These are phyloP conservation scores for Amphiduros pacificus DNA, from an alignment of 2,888 invertebrate species.

Conservation along the genomic window DNA sequence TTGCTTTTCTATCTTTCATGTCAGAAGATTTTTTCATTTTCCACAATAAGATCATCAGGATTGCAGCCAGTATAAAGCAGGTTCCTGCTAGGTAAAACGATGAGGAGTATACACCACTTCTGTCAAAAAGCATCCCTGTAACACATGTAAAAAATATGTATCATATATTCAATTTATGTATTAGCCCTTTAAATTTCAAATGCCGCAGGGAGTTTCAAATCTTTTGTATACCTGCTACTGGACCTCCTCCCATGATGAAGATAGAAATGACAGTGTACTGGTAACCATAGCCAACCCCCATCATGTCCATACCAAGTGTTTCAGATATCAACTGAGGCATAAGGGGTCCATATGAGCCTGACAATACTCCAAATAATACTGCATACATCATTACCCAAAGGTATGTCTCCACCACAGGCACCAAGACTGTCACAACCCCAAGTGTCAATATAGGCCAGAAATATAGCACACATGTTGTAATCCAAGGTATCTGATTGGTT, in stretches of 20 bases:
- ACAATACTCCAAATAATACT: neutral
- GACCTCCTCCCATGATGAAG: neutral
- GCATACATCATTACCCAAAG: neutral
- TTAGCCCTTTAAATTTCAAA: neutral
- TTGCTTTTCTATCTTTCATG: too few relatives aligned
- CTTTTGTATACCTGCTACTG: neutral
- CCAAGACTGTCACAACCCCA: neutral
- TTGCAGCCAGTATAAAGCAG: neutral
- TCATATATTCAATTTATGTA: neutral
- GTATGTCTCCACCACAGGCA: neutral
- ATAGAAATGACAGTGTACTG: neutral
- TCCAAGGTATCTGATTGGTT: neutral
- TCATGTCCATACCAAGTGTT: neutral
- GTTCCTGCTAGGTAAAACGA: neutral
- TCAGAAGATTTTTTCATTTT: too few relatives aligned
- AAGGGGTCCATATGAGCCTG: neutral
- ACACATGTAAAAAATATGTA: neutral
- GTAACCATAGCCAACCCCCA: neutral
- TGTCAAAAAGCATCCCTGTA: slow-evolving; percentile 1
- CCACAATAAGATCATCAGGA: too few relatives aligned
- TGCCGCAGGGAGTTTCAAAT: neutral
- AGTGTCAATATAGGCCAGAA: neutral
- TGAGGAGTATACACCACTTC: neutral
- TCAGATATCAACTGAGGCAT: neutral
- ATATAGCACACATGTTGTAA: neutral